Base-by-base conservation (phyloP, 2,113 vertebrate species). In the Dicentrarchus labrax region DNA sequence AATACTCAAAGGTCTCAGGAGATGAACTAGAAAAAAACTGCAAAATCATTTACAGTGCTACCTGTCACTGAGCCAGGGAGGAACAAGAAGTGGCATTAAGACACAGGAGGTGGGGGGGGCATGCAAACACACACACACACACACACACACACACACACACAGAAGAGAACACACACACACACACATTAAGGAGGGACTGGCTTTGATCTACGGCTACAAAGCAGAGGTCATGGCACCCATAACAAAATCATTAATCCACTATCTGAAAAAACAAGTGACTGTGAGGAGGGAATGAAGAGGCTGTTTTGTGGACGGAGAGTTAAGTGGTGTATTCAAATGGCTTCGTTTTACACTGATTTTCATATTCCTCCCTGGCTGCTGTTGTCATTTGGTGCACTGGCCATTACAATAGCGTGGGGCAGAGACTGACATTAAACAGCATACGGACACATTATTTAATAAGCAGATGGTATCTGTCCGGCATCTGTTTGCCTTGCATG, bases 1-100 rank as follows among this genome's bases (percentile, higher is more conserved):
- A 86, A 91, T 81, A 76, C 76, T 85, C 70, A 67, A 88, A 87
- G 80, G 82, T 89, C 87, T 86, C 83, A 2, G 72, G 83, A 83
- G 86, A 60, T 73, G 69, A 80, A 48, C 72, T 66, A 30, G 68
- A 82, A 85, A 76, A 84, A 78, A 64, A 36, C 39, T n/a, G 83
- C 60, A 83, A 69, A 77, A 72, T 87, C 70, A 88, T 85, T 83
- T 75, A 71, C 59, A 82, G 84, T 65, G 30, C 61, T 70, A 84
- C 72, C 82, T 68, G 78, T 78, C 84, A 82, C 70, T n/a, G 69
- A 82, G 83, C 50, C 41, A 72, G 62, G 36, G 64, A 41, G 59
- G 38, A 68, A 59, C 62, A 70, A 66, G 12, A 72, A 71, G 69
- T 22, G 57, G 24, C 48, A 51, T 71, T 39, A 69, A 62, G 51